These are phyloP conservation scores for Peromyscus maniculatus DNA, from an alignment of 2,113 vertebrate species.

Conservation along the genomic window DNA sequence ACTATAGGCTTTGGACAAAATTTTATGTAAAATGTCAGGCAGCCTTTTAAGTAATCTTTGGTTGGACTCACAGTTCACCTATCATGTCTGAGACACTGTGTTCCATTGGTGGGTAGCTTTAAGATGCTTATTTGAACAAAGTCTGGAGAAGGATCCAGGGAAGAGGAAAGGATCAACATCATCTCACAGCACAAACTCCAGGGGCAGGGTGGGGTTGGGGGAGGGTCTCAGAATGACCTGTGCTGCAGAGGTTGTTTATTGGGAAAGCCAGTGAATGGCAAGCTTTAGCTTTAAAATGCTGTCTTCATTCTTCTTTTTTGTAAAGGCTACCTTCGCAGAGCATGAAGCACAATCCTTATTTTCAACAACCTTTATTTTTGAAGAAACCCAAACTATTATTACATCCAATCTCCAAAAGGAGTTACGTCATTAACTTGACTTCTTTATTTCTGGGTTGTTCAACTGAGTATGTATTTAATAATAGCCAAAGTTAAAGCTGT, in stretches of 20 bases:
- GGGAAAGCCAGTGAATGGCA: neutral
- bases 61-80: neutral
- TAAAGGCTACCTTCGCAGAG: neutral
- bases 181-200: neutral
- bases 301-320: neutral
- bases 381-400: slow-evolving; percentile 4
- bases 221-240: neutral
- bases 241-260: neutral
- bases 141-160: neutral
- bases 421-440: neutral
- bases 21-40: slow-evolving; percentile 29
- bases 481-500: slow-evolving; percentile 1
- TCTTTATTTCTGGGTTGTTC: neutral
- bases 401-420: neutral
- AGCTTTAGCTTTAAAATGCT: neutral
- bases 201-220: rapidly evolving
- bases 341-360: neutral
- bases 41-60: neutral
- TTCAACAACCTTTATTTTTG: neutral
- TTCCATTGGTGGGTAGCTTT: neutral
- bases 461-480: slow-evolving; percentile 35
- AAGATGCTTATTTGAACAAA: neutral
- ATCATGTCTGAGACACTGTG: neutral
- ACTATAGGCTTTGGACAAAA: neutral
- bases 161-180: neutral